Evolutionary conservation across 2,888 invertebrate genomes (phyloP).

Genomic region (Andrena haemorrhoa): DNA sequence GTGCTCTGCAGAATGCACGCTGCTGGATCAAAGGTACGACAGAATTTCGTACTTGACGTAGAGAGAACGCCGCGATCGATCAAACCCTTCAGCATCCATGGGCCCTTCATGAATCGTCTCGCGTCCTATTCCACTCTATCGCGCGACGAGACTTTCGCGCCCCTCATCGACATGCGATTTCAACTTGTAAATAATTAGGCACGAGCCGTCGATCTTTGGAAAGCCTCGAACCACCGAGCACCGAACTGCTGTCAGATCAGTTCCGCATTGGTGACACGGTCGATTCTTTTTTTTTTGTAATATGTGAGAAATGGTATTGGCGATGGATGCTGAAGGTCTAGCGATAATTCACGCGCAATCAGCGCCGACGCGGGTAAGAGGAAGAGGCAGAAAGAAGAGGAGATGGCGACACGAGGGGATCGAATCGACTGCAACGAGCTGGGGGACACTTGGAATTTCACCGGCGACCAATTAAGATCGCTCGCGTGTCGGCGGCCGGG

Average conservation of each 20-base stretch:
- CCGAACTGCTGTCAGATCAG: too few species aligned
- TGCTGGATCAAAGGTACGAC: conserved; percentile 65
- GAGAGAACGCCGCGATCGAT: conserved; percentile 42
- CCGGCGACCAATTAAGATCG: conserved; percentile 26
- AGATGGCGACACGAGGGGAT: conserved; percentile 17
- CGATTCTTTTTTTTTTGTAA: too few species aligned
- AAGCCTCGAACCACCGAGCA: too few species aligned
- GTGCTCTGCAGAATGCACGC: conserved; percentile 30
- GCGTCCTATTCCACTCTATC: conserved; percentile 6
- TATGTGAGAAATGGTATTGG: neutral
- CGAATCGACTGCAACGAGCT: conserved; percentile 36
- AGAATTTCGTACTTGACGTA: conserved; percentile 49
- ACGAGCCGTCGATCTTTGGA: neutral
- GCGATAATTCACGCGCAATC: conserved; percentile 39
- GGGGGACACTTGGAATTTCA: conserved; percentile 6
- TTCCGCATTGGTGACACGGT: too few species aligned
- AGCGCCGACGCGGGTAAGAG: conserved; percentile 40
- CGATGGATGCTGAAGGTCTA: conserved; percentile 49
- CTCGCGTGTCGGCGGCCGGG: neutral
- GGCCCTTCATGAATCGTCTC: neutral
- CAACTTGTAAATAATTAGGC: conserved; percentile 9
- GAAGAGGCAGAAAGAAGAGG: conserved; percentile 2
- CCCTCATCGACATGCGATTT: neutral
- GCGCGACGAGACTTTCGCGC: neutral
- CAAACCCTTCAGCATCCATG: conserved; percentile 53